phyloP scores from a whole-genome alignment of 1,140 invertebrate species.

The Bicyclus anynana region DNA sequence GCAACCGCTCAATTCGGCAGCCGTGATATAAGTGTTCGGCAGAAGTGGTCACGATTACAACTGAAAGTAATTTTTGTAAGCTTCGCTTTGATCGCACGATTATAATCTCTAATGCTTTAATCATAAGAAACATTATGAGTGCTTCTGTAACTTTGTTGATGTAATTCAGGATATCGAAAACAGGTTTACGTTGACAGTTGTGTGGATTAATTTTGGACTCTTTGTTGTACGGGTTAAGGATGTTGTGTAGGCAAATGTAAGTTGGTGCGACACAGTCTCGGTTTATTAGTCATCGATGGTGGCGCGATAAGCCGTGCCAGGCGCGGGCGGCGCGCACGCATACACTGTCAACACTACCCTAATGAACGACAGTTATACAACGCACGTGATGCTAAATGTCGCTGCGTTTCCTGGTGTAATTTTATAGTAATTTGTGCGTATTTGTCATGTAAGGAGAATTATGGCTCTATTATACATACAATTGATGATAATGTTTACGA shows the following conservation, averaged over 20 bases:
- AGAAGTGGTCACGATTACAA: constrained; percentile 70
- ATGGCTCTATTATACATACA: constrained; percentile 30
- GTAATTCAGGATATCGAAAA: constrained; percentile 43
- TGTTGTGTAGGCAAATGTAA: constrained; percentile 2
- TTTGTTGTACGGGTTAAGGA: constrained; percentile 29
- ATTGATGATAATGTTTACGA: constrained; percentile 1
- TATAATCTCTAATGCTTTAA: constrained; percentile 34
- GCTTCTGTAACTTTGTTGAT: constrained; percentile 42
- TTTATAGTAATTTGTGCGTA: constrained; percentile 72
- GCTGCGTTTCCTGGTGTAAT: constrained; percentile 62
- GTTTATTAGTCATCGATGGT: constrained; percentile 76
- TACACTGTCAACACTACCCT: constrained; percentile 67
- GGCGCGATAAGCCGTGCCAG: constrained; percentile 69
- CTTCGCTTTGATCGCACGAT: constrained; percentile 24
- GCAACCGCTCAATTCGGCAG: constrained; percentile 71
- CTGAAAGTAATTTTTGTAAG: constrained; percentile 33
- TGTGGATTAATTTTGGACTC: constrained; percentile 7
- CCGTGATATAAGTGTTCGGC: constrained; percentile 65
- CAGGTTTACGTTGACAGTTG: constrained; percentile 23
- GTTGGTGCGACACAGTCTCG: constrained; percentile 32
- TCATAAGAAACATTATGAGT: constrained; percentile 36
- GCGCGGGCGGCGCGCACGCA: constrained; percentile 72
- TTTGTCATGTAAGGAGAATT: constrained; percentile 68
- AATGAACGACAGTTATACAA: constrained; percentile 71
- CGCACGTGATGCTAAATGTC: constrained; percentile 69